Evolutionary conservation across 2,113 vertebrate species (phyloP).

Genomic region (Ceuthmochares aereus): DNA sequence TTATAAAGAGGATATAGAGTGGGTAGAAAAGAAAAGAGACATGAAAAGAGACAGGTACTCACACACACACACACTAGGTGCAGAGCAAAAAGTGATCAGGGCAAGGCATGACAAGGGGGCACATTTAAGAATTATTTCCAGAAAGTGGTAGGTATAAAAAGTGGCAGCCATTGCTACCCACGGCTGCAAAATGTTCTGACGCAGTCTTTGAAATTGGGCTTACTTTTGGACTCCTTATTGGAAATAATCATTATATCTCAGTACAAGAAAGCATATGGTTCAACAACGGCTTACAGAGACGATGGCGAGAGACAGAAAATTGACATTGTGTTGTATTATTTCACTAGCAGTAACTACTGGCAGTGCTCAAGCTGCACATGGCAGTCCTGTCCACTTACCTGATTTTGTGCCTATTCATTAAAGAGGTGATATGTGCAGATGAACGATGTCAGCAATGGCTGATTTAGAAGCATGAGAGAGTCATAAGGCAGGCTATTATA

Average conservation of each 20-base stretch:
- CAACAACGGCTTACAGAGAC: not conserved
- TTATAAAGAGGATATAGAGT: not conserved
- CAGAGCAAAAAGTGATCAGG: not conserved
- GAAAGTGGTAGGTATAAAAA: not conserved
- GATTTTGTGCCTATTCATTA: conserved; percentile 12
- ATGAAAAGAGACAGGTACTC: not conserved
- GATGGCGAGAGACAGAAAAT: conserved; percentile 1
- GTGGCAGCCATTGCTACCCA: not conserved
- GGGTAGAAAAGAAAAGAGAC: not conserved
- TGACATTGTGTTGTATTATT: conserved; percentile 11
- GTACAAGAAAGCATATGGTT: not conserved
- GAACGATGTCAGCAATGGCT: conserved; percentile 10
- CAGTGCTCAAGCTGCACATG: not conserved
- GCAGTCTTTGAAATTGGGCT: not conserved
- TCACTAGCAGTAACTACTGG: conserved; percentile 31
- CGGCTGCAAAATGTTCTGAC: not conserved
- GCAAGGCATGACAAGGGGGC: not conserved
- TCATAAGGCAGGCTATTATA: not conserved
- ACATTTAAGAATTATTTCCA: not conserved
- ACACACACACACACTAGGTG: rapidly evolving
- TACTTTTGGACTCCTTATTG: not conserved
- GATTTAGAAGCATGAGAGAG: conserved; percentile 2
- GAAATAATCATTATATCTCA: not conserved
- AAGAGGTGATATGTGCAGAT: conserved; percentile 32
- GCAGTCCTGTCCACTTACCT: not conserved